phyloP scores from a whole-genome alignment of 2,888 invertebrate species.

The Maniola hyperantus region DNA sequence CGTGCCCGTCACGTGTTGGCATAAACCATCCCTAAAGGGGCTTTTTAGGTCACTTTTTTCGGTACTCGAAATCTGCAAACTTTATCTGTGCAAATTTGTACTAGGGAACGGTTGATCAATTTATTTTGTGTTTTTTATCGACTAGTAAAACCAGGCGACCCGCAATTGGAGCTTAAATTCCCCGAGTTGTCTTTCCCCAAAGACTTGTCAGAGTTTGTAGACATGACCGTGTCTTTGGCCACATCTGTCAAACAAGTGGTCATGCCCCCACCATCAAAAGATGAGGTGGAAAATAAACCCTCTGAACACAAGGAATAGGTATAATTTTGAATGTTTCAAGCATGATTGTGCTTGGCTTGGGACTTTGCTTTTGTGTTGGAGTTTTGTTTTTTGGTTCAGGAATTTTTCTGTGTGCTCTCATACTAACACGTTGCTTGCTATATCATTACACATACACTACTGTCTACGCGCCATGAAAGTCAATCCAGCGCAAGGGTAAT shows the following conservation, averaged over 20 bases:
- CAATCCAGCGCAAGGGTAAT: too few relatives aligned
- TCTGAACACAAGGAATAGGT: conserved; percentile 72
- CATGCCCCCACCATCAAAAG: conserved; percentile 74
- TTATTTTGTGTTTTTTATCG: conserved; percentile 21
- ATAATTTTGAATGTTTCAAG: conserved; percentile 42
- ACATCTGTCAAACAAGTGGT: conserved; percentile 70
- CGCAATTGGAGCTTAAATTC: conserved; percentile 83
- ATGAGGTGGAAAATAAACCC: conserved; percentile 54
- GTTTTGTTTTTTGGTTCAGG: neutral
- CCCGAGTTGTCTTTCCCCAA: conserved; percentile 84
- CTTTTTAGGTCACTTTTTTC: too few relatives aligned
- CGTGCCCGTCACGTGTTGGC: too few relatives aligned
- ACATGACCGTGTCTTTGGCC: conserved; percentile 68
- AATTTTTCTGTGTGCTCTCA: neutral
- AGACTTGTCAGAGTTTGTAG: conserved; percentile 81
- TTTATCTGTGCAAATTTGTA: too few relatives aligned
- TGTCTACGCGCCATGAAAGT: too few relatives aligned
- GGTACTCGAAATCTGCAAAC: too few relatives aligned
- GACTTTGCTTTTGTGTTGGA: conserved; percentile 13
- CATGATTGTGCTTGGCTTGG: conserved; percentile 36
- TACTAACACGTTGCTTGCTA: too few relatives aligned
- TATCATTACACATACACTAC: too few relatives aligned
- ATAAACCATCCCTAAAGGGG: too few relatives aligned
- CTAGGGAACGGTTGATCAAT: neutral
- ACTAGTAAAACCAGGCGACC: conserved; percentile 87